A percentile compares a stretch with the other conserved stretches of the same genome.
Conservation (phyloP, 2,888 invertebrate genomes). For the Mesopsocus fuscifrons region DNA sequence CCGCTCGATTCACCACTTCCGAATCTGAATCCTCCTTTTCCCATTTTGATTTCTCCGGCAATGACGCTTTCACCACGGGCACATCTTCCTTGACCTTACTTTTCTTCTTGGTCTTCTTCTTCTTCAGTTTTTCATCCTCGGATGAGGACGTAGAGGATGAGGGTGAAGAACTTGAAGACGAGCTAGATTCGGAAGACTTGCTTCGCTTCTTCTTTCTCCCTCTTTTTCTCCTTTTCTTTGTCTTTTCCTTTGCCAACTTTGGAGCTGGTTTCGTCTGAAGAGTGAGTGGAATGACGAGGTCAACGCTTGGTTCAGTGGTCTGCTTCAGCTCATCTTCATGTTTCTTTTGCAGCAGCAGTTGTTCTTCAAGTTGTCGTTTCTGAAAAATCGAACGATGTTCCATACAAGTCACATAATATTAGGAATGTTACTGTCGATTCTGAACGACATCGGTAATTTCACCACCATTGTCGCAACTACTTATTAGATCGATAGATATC, state of each 20-base stretch:
- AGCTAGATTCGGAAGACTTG: conserved; percentile 5
- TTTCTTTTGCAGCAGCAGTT: conserved; percentile 7
- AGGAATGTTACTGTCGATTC: too few relatives aligned
- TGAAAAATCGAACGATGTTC: too few relatives aligned
- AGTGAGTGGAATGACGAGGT: conserved; percentile 4
- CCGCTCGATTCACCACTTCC: background rate
- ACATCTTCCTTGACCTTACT: background rate
- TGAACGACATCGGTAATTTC: too few relatives aligned
- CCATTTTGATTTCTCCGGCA: conserved; percentile 7
- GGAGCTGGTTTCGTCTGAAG: background rate
- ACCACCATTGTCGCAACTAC: too few relatives aligned
- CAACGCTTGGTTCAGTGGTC: background rate
- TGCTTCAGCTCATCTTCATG: conserved; percentile 11
- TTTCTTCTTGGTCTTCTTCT: conserved; percentile 10
- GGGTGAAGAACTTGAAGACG: conserved; percentile 11
- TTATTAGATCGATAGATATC: too few relatives aligned
- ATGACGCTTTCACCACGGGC: background rate
- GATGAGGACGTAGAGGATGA: conserved; percentile 11
- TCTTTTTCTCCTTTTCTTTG: conserved; percentile 7
- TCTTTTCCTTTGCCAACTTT: conserved; percentile 11
- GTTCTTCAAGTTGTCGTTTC: conserved; percentile 8
- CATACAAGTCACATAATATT: too few relatives aligned
- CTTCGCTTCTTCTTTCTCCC: conserved; percentile 10
- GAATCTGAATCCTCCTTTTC: conserved; percentile 1
- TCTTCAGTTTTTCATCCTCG: background rate